These are phyloP conservation scores for Oryzias javanicus DNA, from an alignment of 2,113 vertebrate species.

Conservation along the genomic window DNA sequence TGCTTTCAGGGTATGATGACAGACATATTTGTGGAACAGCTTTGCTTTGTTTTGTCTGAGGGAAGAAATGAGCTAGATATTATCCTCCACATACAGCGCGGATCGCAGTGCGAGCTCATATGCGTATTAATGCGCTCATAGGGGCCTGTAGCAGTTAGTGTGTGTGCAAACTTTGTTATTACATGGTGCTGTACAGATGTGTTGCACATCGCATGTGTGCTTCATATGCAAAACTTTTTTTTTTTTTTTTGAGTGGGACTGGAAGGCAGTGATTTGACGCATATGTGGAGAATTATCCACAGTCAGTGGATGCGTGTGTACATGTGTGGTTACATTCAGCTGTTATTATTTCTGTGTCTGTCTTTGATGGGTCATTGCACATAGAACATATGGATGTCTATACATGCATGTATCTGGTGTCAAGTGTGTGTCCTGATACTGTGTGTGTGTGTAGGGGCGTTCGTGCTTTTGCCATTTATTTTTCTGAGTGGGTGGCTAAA, in stretches of 20 bases:
- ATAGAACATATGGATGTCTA: slow-evolving; percentile 61
- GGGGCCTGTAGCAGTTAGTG: slow-evolving; percentile 32
- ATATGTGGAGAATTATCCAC: slow-evolving; percentile 67
- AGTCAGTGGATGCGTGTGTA: slow-evolving; percentile 32
- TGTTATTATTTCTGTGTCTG: slow-evolving; percentile 72
- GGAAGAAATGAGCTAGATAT: slow-evolving; percentile 58
- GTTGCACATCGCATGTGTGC: slow-evolving; percentile 53
- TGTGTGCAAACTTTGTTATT: slow-evolving; percentile 24
- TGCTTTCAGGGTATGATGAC: slow-evolving; percentile 25
- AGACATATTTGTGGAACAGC: slow-evolving; percentile 40
- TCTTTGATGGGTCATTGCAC: slow-evolving; percentile 71
- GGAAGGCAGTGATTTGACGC: slow-evolving; percentile 61
- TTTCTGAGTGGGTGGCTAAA: slow-evolving; percentile 73
- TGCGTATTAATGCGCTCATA: slow-evolving; percentile 61
- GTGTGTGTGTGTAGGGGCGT: slow-evolving; percentile 15
- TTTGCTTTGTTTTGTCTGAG: slow-evolving; percentile 58
- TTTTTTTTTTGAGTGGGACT: slow-evolving; percentile 32
- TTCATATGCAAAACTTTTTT: slow-evolving; percentile 50
- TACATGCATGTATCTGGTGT: slow-evolving; percentile 65
- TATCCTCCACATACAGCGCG: slow-evolving; percentile 39
- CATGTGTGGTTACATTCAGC: slow-evolving; percentile 55
- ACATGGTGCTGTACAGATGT: slow-evolving; percentile 36
- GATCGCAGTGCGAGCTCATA: slow-evolving; percentile 55
- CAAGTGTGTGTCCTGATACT: slow-evolving; percentile 28
- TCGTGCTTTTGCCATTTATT: slow-evolving; percentile 61